phyloP scores from a whole-genome alignment of 1,140 invertebrate species.

The Copidosoma floridanum region DNA sequence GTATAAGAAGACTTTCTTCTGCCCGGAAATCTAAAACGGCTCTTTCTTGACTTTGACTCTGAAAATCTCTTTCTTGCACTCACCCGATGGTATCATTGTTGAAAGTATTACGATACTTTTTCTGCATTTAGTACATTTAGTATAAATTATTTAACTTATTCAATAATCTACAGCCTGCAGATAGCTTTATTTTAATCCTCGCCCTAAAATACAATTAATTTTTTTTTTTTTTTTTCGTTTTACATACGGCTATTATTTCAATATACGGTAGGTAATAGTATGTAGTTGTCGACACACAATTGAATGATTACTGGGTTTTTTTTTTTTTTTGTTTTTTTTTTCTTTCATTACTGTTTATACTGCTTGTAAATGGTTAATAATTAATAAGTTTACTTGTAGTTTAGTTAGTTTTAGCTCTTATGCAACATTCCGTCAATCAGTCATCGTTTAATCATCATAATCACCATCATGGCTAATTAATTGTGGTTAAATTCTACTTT shows the following conservation, averaged over 20 bases:
- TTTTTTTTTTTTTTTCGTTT: conserved; percentile 55
- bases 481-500: conserved; percentile 57
- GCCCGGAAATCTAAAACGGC: no score
- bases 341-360: no score
- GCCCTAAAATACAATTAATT: no score
- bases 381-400: conserved; percentile 60
- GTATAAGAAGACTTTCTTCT: no score
- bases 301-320: conserved; percentile 55
- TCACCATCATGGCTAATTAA: conserved; percentile 45
- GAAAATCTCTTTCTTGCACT: no score
- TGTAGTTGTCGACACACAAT: conserved; percentile 60
- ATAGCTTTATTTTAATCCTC: no score
- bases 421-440: conserved; percentile 49
- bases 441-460: conserved; percentile 50
- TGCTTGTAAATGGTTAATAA: conserved; percentile 59
- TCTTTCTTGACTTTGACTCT: no score
- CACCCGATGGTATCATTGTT: no score
- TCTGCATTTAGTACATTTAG: no score
- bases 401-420: conserved; percentile 58
- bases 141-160: no score
- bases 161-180: no score
- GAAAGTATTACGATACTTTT: no score
- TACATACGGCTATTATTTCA: conserved; percentile 60
- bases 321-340: conserved; percentile 58
- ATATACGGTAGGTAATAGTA: conserved; percentile 60